phyloP scores from a whole-genome alignment of 2,113 vertebrate species.

The Bubo blakistoni region DNA sequence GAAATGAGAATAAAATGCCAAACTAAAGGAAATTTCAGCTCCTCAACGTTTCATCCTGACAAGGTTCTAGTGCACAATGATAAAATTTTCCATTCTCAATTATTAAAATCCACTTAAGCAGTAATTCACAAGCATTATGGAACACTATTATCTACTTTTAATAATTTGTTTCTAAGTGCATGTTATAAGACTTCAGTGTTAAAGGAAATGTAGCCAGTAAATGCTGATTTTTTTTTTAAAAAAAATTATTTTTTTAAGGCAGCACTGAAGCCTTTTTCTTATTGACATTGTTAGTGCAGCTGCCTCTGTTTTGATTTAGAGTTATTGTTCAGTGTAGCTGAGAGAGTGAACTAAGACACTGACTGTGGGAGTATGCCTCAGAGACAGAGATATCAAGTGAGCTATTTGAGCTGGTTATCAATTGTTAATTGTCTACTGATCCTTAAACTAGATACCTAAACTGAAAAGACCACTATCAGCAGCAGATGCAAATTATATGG shows the following conservation, averaged over 20 bases:
- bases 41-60: neutral
- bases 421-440: constrained; percentile 79
- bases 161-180: neutral
- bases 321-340: constrained; percentile 17
- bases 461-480: constrained; percentile 67
- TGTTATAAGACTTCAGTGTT: neutral
- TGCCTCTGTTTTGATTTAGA: constrained; percentile 66
- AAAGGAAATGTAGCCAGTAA: neutral
- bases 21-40: neutral
- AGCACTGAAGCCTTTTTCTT: neutral
- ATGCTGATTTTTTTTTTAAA: neutral
- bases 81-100: constrained; percentile 37
- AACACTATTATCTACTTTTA: neutral
- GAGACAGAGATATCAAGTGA: constrained; percentile 59
- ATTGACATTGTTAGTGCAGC: neutral
- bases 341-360: constrained; percentile 33
- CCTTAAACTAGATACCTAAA: constrained; percentile 75
- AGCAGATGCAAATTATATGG: constrained; percentile 69
- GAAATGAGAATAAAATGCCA: neutral
- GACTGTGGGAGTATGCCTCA: constrained; percentile 28
- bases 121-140: neutral
- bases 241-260: neutral
- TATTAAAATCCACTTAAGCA: constrained; percentile 33
- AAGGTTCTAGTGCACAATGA: neutral
- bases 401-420: constrained; percentile 74